Conservation (phyloP, 2,113 vertebrate genomes). For the Dolichallabes microphthalmus region DNA sequence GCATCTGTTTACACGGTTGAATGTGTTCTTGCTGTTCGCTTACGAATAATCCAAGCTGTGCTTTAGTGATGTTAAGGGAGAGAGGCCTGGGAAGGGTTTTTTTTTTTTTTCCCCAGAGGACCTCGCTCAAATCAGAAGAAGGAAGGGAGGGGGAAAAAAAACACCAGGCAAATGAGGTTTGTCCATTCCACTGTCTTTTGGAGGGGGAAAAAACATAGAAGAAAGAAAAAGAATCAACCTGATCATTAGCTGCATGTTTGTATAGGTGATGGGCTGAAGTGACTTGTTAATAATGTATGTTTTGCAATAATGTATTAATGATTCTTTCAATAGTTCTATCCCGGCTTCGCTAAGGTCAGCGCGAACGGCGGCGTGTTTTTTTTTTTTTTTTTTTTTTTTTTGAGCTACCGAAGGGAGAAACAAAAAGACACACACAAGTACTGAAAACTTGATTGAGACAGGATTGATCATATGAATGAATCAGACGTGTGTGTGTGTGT, state of each 20-base stretch:
- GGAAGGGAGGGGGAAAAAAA: slow-evolving; percentile 33
- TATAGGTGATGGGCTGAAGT: slow-evolving; percentile 73
- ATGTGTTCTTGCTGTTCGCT: slow-evolving; percentile 64
- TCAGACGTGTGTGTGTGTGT: neutral
- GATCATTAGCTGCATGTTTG: slow-evolving; percentile 77
- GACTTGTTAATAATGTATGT: slow-evolving; percentile 79
- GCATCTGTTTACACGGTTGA: slow-evolving; percentile 56
- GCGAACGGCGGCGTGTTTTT: slow-evolving; percentile 69
- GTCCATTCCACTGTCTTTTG: slow-evolving; percentile 26
- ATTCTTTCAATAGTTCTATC: slow-evolving; percentile 70
- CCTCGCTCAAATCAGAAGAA: slow-evolving; percentile 68
- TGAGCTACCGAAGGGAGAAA: slow-evolving; percentile 51
- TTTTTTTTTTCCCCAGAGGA: slow-evolving; percentile 46
- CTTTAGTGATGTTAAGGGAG: slow-evolving; percentile 51
- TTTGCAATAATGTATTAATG: slow-evolving; percentile 79
- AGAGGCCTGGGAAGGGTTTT: slow-evolving; percentile 56
- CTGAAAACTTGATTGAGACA: slow-evolving; percentile 57
- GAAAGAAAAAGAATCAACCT: slow-evolving; percentile 59
- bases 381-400: slow-evolving; percentile 43
- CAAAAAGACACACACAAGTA: slow-evolving; percentile 36
- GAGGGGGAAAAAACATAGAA: neutral
- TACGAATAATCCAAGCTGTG: slow-evolving; percentile 63
- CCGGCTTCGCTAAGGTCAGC: slow-evolving; percentile 72
- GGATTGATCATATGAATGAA: neutral
- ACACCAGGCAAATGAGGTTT: neutral